A percentile compares a stretch with the other conserved stretches of the same genome.
Conservation (phyloP, 2,113 vertebrate genomes). For the Plestiodon gilberti region DNA sequence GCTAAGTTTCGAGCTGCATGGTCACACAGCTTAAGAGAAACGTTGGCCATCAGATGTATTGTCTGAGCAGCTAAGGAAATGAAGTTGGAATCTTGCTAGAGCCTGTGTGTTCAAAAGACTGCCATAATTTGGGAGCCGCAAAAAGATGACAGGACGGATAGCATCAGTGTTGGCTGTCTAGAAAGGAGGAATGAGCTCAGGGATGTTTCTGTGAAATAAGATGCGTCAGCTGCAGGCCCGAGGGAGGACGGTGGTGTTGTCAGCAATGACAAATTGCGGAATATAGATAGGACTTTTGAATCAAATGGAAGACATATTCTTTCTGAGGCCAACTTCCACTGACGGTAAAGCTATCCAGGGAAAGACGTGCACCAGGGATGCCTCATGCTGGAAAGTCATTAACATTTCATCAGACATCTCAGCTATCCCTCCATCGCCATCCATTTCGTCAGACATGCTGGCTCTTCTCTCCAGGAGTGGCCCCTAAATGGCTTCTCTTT, state of each 20-base stretch:
- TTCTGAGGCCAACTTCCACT: not conserved
- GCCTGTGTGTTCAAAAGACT: not conserved
- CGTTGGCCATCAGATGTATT: no score
- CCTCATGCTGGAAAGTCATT: not conserved
- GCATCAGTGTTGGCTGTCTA: not conserved
- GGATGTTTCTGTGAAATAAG: constrained; percentile 6
- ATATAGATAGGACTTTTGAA: not conserved
- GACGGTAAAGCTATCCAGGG: not conserved
- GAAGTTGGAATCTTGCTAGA: not conserved
- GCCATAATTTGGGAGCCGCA: not conserved
- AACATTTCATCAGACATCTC: constrained; percentile 26
- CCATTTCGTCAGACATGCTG: constrained; percentile 24
- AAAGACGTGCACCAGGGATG: not conserved
- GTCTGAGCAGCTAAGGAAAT: not conserved
- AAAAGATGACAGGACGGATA: not conserved
- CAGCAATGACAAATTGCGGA: constrained; percentile 2
- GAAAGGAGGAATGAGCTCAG: not conserved
- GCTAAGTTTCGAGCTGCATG: no score
- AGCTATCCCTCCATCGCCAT: not conserved
- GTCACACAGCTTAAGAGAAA: no score
- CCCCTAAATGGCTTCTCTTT: not conserved
- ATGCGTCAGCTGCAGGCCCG: not conserved
- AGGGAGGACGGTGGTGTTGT: not conserved
- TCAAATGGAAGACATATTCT: not conserved
- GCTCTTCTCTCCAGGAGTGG: not conserved